Conservation (phyloP, 2,888 invertebrate species). For the Eupithecia inturbata region DNA sequence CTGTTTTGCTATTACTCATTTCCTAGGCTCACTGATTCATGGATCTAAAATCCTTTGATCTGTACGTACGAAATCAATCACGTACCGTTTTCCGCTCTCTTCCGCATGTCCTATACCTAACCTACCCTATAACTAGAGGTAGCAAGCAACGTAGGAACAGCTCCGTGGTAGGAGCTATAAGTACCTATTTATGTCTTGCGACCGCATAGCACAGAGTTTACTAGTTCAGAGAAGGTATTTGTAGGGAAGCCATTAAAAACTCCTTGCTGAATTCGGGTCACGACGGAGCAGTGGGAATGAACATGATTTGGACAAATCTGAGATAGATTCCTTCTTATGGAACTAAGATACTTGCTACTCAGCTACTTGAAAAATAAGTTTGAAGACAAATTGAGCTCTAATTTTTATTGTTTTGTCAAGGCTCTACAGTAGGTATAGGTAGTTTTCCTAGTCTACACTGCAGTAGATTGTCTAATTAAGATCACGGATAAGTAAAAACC, state of each 20-base stretch:
- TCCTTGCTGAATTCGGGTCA: constrained; percentile 4
- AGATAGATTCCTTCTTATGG: neutral
- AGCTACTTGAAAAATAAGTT: neutral
- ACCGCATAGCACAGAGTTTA: constrained; percentile 65
- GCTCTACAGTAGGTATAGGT: neutral
- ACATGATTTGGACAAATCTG: neutral
- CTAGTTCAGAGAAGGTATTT: constrained; percentile 47
- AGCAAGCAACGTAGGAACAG: neutral
- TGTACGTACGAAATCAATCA: constrained; percentile 12
- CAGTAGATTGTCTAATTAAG: neutral
- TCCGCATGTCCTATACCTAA: neutral
- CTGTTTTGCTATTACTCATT: neutral
- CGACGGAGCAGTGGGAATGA: neutral
- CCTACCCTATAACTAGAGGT: constrained; percentile 3
- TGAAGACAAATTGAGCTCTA: neutral
- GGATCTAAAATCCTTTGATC: constrained; percentile 1
- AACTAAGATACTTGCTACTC: neutral
- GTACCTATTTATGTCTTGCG: constrained; percentile 56
- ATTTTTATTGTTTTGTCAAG: neutral
- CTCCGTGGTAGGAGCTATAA: constrained; percentile 10
- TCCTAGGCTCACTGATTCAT: neutral
- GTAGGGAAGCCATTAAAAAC: constrained; percentile 27
- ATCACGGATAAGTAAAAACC: constrained; percentile 1
- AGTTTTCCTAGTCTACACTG: constrained; percentile 1
- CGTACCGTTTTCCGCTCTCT: constrained; percentile 4